Evolutionary conservation across 1,140 invertebrate species (phyloP).

Genomic region (Ceratosolen fusciceps): DNA sequence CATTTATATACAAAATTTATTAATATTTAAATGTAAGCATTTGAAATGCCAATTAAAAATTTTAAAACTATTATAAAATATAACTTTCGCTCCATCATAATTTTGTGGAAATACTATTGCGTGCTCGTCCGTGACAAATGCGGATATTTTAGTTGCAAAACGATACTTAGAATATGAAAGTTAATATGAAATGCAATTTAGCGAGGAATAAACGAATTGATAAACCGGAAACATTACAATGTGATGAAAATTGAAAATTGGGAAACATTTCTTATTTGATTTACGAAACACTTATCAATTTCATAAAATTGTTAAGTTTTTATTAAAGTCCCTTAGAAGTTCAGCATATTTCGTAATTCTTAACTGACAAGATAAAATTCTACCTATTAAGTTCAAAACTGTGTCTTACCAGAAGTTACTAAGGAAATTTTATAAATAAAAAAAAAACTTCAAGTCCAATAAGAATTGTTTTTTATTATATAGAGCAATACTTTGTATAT

Average conservation of each 20-base stretch:
- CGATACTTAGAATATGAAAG: background rate
- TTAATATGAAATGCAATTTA: background rate
- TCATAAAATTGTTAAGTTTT: background rate
- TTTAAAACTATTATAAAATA: background rate
- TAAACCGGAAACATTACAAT: background rate
- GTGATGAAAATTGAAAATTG: background rate
- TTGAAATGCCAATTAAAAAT: background rate
- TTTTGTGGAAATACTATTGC: slow-evolving; percentile 6
- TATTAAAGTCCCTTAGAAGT: slow-evolving; percentile 24
- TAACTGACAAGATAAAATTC: background rate
- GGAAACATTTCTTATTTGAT: background rate
- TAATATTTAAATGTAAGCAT: slow-evolving; percentile 3
- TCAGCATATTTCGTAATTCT: background rate
- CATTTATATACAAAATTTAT: slow-evolving; percentile 43
- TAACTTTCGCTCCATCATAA: background rate
- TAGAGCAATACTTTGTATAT: background rate
- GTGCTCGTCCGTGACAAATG: background rate
- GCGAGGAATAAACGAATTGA: background rate
- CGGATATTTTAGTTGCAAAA: background rate
- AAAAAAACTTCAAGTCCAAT: too few relatives aligned
- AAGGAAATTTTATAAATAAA: slow-evolving; percentile 6
- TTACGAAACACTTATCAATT: slow-evolving; percentile 6
- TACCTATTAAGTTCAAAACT: background rate
- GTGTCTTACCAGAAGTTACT: background rate
- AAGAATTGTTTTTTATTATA: too few relatives aligned